A percentile compares a stretch with the other conserved stretches of the same genome.
Conservation (phyloP, 2,113 vertebrate species). For the Notarius lentiginosus region DNA sequence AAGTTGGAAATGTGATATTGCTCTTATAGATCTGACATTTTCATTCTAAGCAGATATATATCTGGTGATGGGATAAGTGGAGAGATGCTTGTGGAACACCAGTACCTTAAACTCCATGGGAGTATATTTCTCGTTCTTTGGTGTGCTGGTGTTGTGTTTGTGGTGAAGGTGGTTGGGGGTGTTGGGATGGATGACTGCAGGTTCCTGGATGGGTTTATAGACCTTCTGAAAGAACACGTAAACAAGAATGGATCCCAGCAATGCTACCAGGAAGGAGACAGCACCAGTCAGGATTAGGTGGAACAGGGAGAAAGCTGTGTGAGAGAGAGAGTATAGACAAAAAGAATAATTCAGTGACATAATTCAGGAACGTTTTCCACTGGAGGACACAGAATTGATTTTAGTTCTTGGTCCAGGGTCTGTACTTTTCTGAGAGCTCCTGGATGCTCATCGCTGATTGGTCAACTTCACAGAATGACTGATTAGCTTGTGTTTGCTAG, state of each 20-base stretch:
- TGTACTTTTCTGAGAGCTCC: not conserved
- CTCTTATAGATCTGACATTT: not conserved
- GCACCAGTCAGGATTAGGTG: constrained; percentile 88
- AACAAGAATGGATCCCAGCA: constrained; percentile 83
- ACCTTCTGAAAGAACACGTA: constrained; percentile 87
- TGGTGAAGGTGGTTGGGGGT: constrained; percentile 94
- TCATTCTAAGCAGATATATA: not conserved
- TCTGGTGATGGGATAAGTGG: not conserved
- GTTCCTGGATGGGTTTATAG: constrained; percentile 87
- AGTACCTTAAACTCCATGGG: constrained; percentile 98
- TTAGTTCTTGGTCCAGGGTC: not conserved
- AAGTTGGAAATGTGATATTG: not conserved
- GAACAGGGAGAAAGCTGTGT: constrained; percentile 85
- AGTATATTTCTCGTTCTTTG: constrained; percentile 97
- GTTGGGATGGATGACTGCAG: constrained; percentile 89
- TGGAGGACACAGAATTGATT: not conserved
- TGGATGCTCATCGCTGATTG: not conserved
- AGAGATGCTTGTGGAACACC: not conserved
- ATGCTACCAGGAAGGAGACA: constrained; percentile 88
- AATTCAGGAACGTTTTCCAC: not conserved
- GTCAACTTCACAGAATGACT: not conserved
- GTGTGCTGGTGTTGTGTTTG: constrained; percentile 84
- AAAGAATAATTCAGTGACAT: not conserved
- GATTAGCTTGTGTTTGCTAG: not conserved
- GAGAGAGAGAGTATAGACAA: not conserved